Base-by-base conservation (phyloP, 2,797 vertebrate genomes). In the Cetoscarus ocellatus region DNA sequence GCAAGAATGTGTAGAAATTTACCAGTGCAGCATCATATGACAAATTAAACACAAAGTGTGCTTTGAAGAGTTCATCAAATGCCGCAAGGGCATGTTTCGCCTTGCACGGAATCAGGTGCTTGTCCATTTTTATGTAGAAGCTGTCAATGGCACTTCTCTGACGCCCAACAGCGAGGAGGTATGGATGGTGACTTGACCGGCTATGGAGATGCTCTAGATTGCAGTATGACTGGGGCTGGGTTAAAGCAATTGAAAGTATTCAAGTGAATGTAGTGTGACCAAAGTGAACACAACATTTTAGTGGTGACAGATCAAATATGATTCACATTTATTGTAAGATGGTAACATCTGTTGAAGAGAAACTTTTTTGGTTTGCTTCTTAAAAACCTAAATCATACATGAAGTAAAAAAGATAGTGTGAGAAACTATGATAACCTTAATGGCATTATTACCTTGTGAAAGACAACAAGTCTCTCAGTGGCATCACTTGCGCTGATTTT, bases 41-140 rank as follows among this genome's bases (percentile, higher is more conserved):
- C 49, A 76, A 49, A 55, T 54, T 69, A 18, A 79, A 64, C 56
- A 70, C 70, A 78, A 75, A 75, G 60, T 79, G 64, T 11, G 49
- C 35, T 35, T 54, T 54, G 2, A 38, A 38, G n/a, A 54, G 52
- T 11, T 36, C 35, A n/a, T 54, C 52, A 38, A 38, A 54, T 83
- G 42, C 57, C 43, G 42, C 27, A 5, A 36, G 43, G n/a, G 34
- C 47, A 8, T 4, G 6, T 10, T 61, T 61, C 54, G 74, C 56
- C 67, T 80, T 51, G 36, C 79, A 83, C 57, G 72, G 77, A 36
- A 85, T 86, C 65, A 85, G 78, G 70, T 63, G 53, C 53, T 77
- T 71, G 42, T 80, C 73, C 59, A 80, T 60, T 49, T 43, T 0
- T 9, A 82, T 59, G 48, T 86, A 61, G 64, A 76, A 61, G 43